Percentiles rank a stretch among this genome's conserved stretches.
These are phyloP conservation scores for Cheilinus undulatus DNA, from an alignment of 2,113 vertebrate genomes.

Conservation along the genomic window DNA sequence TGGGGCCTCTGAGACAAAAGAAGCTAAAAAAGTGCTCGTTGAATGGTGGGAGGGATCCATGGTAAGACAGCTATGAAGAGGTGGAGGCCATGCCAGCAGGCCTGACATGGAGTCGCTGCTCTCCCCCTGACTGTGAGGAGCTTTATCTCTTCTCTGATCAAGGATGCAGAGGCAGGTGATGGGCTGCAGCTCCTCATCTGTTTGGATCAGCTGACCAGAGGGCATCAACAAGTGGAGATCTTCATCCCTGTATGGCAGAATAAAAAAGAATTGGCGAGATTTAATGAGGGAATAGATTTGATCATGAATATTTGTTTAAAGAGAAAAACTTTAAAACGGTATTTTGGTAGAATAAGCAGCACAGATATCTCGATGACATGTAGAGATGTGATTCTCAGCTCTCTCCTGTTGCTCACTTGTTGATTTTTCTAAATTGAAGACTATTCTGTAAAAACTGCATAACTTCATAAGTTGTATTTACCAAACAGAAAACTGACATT, in stretches of 20 bases:
- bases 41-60: background rate
- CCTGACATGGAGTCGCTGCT: conserved; percentile 2
- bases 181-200: conserved; percentile 28
- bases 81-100: background rate
- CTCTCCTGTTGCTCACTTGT: too few relatives aligned
- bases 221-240: conserved; percentile 86
- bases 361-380: too few relatives aligned
- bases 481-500: too few relatives aligned
- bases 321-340: too few relatives aligned
- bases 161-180: conserved; percentile 25
- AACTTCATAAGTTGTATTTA: too few relatives aligned
- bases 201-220: conserved; percentile 81
- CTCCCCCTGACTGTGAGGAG: conserved; percentile 1
- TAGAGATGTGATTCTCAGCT: too few relatives aligned
- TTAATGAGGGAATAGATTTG: too few relatives aligned
- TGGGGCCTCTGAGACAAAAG: background rate
- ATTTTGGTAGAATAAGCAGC: too few relatives aligned
- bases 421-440: too few relatives aligned
- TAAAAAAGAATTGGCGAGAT: too few relatives aligned
- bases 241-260: conserved; percentile 88
- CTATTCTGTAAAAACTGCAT: too few relatives aligned
- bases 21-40: background rate
- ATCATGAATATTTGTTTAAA: too few relatives aligned
- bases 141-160: conserved; percentile 2
- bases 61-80: background rate